These are phyloP conservation scores for Siniperca knerii DNA, from an alignment of 2,113 vertebrate species.

Conservation along the genomic window DNA sequence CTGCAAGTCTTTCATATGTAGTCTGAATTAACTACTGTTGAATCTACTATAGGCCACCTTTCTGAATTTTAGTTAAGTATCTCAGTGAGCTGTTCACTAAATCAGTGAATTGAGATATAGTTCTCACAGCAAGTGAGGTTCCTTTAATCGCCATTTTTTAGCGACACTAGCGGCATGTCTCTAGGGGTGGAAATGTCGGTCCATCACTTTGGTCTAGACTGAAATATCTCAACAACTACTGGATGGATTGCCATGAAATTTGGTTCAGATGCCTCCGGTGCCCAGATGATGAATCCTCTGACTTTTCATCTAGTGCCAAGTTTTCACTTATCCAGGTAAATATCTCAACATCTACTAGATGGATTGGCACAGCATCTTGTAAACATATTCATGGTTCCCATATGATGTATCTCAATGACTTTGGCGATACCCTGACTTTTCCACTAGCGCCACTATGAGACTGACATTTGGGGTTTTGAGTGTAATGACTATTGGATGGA, in stretches of 20 bases:
- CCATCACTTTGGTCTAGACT: background rate
- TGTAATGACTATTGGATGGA: too few species aligned
- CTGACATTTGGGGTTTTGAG: background rate
- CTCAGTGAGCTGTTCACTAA: background rate
- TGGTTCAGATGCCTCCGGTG: too few species aligned
- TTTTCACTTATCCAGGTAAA: too few species aligned
- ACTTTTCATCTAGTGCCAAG: too few species aligned
- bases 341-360: too few species aligned
- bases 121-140: background rate
- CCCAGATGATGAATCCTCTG: too few species aligned
- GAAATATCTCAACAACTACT: background rate
- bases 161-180: background rate
- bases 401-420: background rate
- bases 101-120: background rate
- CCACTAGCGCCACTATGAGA: background rate
- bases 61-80: background rate
- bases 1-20: background rate
- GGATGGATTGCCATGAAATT: background rate
- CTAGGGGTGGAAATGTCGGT: too few species aligned
- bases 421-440: background rate
- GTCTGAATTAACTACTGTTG: background rate
- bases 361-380: too few species aligned
- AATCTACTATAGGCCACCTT: background rate
- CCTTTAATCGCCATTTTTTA: background rate
- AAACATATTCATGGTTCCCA: background rate